Evolutionary conservation across 2,888 invertebrate species (phyloP).

Genomic region (Rotaria sp.): DNA sequence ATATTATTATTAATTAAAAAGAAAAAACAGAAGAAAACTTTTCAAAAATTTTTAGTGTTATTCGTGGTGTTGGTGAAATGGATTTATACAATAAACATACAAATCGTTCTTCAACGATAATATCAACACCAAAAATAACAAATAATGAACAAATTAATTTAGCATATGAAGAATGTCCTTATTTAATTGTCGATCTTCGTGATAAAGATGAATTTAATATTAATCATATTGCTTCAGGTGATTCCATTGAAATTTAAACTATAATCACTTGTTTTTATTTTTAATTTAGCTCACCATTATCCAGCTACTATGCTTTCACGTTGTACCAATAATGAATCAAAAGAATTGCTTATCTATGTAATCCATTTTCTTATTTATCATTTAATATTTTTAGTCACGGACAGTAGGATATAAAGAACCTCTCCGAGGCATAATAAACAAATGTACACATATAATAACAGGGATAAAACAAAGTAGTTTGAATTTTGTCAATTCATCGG

Average conservation of each 20-base stretch:
- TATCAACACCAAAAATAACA: neutral
- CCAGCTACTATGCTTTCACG: constrained; percentile 55
- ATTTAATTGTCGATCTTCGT: constrained; percentile 56
- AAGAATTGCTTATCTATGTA: constrained; percentile 56
- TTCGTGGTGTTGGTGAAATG: constrained; percentile 52
- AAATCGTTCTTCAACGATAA: constrained; percentile 38
- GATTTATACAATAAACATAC: constrained; percentile 45
- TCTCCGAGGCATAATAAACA: neutral
- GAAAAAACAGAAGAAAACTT: neutral
- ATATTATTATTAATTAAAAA: neutral
- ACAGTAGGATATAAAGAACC: neutral
- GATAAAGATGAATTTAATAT: constrained; percentile 52
- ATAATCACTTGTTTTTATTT: constrained; percentile 42
- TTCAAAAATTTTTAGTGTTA: constrained; percentile 36
- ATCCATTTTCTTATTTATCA: constrained; percentile 46
- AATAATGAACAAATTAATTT: constrained; percentile 25
- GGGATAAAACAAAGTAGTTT: neutral
- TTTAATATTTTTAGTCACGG: neutral
- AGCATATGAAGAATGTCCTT: constrained; percentile 47
- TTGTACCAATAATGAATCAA: constrained; percentile 55
- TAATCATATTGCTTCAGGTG: constrained; percentile 53
- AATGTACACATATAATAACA: neutral
- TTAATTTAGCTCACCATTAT: constrained; percentile 52
- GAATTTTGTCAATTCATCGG: neutral
- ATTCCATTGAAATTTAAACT: no score